Evolutionary conservation across 1,140 invertebrate genomes (phyloP).

Genomic region (Pararge aegeria): DNA sequence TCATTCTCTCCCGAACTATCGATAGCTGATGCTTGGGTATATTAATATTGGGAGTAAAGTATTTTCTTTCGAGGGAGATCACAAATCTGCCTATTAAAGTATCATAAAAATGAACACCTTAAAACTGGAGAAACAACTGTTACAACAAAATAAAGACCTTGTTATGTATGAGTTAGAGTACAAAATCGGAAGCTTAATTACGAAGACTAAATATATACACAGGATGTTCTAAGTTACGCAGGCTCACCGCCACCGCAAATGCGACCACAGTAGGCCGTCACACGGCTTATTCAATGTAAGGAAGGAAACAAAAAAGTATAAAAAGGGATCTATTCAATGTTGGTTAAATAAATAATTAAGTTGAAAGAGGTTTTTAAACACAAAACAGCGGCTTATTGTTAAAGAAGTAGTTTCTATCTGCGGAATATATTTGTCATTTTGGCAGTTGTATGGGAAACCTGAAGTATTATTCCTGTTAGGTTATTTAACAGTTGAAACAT

Average conservation of each 20-base stretch:
- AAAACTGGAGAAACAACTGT: too few species aligned
- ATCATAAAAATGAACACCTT: neutral
- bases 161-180: neutral
- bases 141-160: neutral
- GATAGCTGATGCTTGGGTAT: too few species aligned
- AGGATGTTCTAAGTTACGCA: conserved; percentile 41
- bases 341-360: neutral
- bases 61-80: too few species aligned
- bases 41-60: too few species aligned
- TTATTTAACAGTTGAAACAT: too few species aligned
- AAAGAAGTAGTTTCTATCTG: too few species aligned
- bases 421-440: too few species aligned
- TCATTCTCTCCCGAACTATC: too few species aligned
- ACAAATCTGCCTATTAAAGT: neutral
- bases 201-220: conserved; percentile 28
- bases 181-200: conserved; percentile 14
- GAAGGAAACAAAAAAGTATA: conserved; percentile 23
- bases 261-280: conserved; percentile 37
- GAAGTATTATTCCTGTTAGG: too few species aligned
- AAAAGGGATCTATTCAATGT: conserved; percentile 7
- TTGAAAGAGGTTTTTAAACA: too few species aligned
- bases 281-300: conserved; percentile 24
- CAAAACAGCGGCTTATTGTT: too few species aligned
- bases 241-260: conserved; percentile 31
- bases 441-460: too few species aligned